Evolutionary conservation across 2,888 invertebrate species (phyloP).

Genomic region (Agrochola lota): DNA sequence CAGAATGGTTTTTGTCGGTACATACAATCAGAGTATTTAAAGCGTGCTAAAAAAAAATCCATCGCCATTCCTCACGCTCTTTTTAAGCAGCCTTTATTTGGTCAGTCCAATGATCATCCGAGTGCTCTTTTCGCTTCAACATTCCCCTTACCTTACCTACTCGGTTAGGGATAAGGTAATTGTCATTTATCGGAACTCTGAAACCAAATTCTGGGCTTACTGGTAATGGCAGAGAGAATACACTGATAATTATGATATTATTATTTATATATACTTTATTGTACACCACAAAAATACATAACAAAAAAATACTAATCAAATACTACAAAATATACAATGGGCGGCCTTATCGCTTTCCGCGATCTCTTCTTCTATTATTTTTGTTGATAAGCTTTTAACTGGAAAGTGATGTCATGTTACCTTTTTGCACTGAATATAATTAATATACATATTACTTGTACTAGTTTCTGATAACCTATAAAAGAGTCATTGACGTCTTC

Average conservation of each 20-base stretch:
- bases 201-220: neutral
- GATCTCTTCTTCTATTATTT: no score
- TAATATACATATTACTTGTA: neutral
- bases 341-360: no score
- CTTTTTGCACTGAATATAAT: neutral
- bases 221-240: neutral
- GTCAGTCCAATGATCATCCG: neutral
- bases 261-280: no score
- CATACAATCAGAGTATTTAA: neutral
- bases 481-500: neutral
- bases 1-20: neutral
- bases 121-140: neutral
- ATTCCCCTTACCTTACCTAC: neutral
- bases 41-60: neutral
- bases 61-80: no score
- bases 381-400: neutral
- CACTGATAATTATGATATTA: neutral
- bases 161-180: neutral
- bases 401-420: neutral
- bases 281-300: no score
- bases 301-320: no score
- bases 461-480: slow-evolving; percentile 3
- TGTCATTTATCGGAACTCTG: neutral
- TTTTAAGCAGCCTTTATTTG: neutral
- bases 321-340: no score